Percentiles rank a stretch among this genome's conserved stretches.
These are phyloP conservation scores for Actinostola sp. DNA, from an alignment of 92 coral and sea anemone genomes.

Conservation along the genomic window DNA sequence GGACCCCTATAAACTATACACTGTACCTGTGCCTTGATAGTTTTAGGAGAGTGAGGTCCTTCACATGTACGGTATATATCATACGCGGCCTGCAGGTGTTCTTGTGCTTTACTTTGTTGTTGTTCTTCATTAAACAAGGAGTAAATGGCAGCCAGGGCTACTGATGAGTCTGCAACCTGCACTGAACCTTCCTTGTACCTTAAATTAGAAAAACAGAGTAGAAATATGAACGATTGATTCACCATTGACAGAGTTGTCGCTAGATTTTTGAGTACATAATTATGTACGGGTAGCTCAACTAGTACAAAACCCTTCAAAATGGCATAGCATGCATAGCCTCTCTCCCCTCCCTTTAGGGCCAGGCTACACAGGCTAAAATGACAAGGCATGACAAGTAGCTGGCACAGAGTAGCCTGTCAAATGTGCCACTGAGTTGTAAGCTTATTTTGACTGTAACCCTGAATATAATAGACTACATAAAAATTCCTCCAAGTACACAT, in stretches of 20 bases:
- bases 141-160: slow-evolving; percentile 49
- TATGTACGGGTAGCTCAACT: too few relatives aligned
- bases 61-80: slow-evolving; percentile 63
- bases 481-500: too few relatives aligned
- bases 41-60: slow-evolving; percentile 78
- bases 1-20: too few relatives aligned
- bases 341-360: too few relatives aligned
- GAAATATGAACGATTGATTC: neutral
- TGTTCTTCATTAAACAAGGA: slow-evolving; percentile 29
- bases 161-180: slow-evolving; percentile 81
- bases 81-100: slow-evolving; percentile 65
- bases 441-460: too few relatives aligned
- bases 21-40: slow-evolving; percentile 80
- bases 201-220: neutral
- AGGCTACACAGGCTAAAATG: too few relatives aligned
- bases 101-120: slow-evolving; percentile 48
- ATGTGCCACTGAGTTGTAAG: too few relatives aligned
- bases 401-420: too few relatives aligned
- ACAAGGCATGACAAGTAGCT: too few relatives aligned
- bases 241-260: too few relatives aligned
- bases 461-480: too few relatives aligned
- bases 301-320: neutral
- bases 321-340: neutral
- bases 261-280: too few relatives aligned
- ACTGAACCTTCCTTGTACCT: slow-evolving; percentile 72